Percentiles rank a stretch among this genome's conserved stretches.
These are phyloP conservation scores for Caenorhabditis becei DNA, from an alignment of 2,888 invertebrate species.

Conservation along the genomic window DNA sequence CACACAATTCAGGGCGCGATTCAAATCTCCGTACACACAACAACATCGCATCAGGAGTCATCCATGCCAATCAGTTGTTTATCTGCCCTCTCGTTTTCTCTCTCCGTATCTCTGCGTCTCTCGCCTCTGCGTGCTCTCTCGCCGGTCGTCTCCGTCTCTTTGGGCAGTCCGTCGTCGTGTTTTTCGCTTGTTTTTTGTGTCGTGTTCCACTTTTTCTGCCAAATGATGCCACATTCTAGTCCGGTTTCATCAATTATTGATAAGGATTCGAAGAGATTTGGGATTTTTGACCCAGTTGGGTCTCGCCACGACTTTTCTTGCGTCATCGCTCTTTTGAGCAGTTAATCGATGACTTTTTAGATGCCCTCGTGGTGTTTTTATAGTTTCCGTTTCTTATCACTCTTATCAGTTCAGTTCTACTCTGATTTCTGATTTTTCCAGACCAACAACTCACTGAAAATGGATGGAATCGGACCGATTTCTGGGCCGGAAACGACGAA, in stretches of 20 bases:
- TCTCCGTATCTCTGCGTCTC: conserved; percentile 22
- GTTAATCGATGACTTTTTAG: no score
- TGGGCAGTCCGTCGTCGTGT: conserved; percentile 11
- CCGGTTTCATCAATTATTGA: neutral
- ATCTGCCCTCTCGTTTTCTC: conserved; percentile 28
- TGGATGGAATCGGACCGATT: conserved; percentile 39
- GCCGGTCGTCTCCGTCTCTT: conserved; percentile 5
- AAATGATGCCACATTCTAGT: neutral
- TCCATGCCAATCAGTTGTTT: conserved; percentile 49
- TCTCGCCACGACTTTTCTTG: no score
- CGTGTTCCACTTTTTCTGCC: conserved; percentile 8
- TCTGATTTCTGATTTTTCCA: neutral
- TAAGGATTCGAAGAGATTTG: neutral
- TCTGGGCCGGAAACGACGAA: conserved; percentile 61
- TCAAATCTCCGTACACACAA: neutral
- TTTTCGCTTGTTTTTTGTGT: conserved; percentile 10
- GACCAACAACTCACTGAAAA: no score
- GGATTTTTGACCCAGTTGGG: no score
- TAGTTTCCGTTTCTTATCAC: no score
- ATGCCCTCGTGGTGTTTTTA: no score
- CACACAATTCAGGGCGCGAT: neutral
- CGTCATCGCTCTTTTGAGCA: no score
- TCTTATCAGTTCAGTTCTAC: neutral
- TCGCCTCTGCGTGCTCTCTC: conserved; percentile 11
- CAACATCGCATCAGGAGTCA: conserved; percentile 3